Conservation (phyloP, 2,113 vertebrate genomes). For the Cygnus buccinator region DNA sequence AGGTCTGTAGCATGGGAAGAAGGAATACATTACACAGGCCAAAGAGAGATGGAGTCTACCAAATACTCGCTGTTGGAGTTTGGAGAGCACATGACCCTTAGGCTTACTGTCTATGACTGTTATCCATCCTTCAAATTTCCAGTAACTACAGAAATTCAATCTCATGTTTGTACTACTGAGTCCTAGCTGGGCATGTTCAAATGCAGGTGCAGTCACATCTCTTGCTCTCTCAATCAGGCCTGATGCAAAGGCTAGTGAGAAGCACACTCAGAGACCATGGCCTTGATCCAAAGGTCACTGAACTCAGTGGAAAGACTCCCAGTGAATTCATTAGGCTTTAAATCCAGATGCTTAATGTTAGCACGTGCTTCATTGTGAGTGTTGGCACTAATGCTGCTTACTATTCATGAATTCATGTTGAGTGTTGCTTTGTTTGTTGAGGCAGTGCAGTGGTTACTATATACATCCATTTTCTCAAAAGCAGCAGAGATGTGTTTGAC, state of each 20-base stretch:
- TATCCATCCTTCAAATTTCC: neutral
- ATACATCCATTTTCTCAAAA: conserved; percentile 32
- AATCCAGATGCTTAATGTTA: neutral
- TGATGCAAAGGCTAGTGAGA: neutral
- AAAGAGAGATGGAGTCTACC: neutral
- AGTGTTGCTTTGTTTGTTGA: neutral
- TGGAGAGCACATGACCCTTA: neutral
- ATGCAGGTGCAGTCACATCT: accelerated
- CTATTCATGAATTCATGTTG: neutral
- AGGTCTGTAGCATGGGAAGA: neutral
- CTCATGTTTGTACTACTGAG: neutral
- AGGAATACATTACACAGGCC: neutral
- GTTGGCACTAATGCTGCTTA: neutral
- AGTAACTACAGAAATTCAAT: neutral
- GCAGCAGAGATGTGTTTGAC: neutral
- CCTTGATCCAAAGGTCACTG: neutral
- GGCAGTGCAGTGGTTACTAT: neutral
- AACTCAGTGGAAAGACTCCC: neutral
- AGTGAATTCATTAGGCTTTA: neutral
- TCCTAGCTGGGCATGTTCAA: neutral
- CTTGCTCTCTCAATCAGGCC: neutral
- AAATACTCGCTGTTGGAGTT: neutral
- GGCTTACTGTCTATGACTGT: neutral
- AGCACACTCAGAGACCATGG: neutral
- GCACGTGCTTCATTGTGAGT: neutral